These are phyloP conservation scores for Drosophila rufa DNA, from an alignment of 1,140 invertebrate species.

Conservation along the genomic window DNA sequence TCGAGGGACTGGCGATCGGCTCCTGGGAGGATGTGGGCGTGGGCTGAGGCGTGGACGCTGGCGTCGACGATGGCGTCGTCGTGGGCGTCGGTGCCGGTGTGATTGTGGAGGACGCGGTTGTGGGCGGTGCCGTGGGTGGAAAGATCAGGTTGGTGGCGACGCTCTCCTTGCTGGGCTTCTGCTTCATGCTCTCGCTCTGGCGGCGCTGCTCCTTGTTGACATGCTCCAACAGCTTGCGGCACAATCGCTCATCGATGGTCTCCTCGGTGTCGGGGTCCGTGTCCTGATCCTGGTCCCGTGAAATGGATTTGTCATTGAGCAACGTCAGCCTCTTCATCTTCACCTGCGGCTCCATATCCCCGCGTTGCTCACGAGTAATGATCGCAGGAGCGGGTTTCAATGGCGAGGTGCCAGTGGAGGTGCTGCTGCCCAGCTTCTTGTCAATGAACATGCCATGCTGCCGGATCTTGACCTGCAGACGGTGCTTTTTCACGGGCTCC, in stretches of 20 bases:
- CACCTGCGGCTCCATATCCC: neutral
- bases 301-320: constrained; percentile 5
- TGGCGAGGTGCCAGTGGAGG: neutral
- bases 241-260: constrained; percentile 41
- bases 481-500: constrained; percentile 27
- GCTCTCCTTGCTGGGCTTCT: constrained; percentile 41
- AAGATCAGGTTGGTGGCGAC: constrained; percentile 49
- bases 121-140: constrained; percentile 51
- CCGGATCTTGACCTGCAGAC: constrained; percentile 38
- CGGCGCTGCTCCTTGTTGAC: constrained; percentile 46
- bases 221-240: constrained; percentile 51
- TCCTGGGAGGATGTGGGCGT: constrained; percentile 26
- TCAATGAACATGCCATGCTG: constrained; percentile 30
- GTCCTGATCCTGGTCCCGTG: constrained; percentile 1
- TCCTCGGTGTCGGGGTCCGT: constrained; percentile 22
- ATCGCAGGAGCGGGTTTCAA: neutral
- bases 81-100: constrained; percentile 67
- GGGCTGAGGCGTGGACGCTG: constrained; percentile 26
- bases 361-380: neutral
- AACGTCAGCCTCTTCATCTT: neutral
- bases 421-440: constrained; percentile 3
- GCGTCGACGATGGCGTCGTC: constrained; percentile 43
- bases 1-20: neutral
- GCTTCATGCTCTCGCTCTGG: constrained; percentile 45
- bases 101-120: constrained; percentile 15